Percentiles rank a stretch among this genome's conserved stretches.
phyloP scores from a whole-genome alignment of 2,888 invertebrate genomes.

The Acrobasis suavella region DNA sequence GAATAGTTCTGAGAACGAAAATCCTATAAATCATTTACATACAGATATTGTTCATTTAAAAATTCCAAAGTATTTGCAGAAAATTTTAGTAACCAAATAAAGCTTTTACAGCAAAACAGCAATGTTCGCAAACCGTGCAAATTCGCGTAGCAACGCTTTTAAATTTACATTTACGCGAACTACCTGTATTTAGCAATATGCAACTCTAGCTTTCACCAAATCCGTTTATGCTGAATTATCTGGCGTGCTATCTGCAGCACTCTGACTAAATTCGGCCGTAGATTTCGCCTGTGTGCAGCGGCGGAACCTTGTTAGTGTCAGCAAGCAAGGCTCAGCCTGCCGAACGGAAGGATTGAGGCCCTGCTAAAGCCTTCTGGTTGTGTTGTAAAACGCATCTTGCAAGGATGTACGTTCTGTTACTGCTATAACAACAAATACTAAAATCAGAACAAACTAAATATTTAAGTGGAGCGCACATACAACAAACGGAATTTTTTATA shows the following conservation, averaged over 20 bases:
- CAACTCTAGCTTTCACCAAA: constrained; percentile 44
- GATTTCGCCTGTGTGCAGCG: constrained; percentile 55
- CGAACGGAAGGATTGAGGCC: constrained; percentile 25
- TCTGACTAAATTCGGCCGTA: constrained; percentile 58
- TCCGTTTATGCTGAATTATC: constrained; percentile 65
- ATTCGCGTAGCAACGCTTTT: constrained; percentile 38
- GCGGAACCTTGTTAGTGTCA: constrained; percentile 37
- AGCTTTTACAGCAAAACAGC: constrained; percentile 18
- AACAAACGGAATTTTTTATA: too few relatives aligned
- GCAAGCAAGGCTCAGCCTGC: constrained; percentile 42
- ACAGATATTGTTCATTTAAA: not conserved
- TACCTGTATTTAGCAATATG: constrained; percentile 50
- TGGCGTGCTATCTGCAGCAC: constrained; percentile 43
- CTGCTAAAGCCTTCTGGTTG: not conserved
- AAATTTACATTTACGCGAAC: constrained; percentile 40
- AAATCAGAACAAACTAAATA: too few relatives aligned
- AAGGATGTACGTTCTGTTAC: too few relatives aligned
- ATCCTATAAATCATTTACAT: not conserved
- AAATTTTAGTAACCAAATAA: constrained; percentile 2
- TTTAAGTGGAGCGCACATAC: too few relatives aligned
- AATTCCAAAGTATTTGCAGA: not conserved
- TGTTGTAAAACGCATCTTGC: too few relatives aligned
- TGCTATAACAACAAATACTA: too few relatives aligned
- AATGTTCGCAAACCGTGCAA: constrained; percentile 18
- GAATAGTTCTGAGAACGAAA: too few relatives aligned